These are phyloP conservation scores for Drosophila ananassae DNA, from an alignment of 1,140 invertebrate species.

Conservation along the genomic window DNA sequence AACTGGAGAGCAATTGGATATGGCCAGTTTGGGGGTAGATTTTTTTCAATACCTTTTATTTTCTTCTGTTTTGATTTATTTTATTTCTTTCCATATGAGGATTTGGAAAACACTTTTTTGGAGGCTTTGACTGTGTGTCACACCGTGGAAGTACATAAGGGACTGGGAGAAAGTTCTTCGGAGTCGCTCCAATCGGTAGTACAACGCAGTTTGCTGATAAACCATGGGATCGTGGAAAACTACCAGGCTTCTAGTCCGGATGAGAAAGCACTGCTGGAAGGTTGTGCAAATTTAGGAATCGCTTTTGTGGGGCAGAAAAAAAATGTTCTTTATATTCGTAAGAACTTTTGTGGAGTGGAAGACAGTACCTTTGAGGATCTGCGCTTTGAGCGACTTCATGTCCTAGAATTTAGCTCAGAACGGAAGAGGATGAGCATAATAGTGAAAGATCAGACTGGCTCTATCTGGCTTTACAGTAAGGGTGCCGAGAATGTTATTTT, in stretches of 20 bases:
- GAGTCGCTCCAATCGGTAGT: slow-evolving; percentile 6
- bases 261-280: slow-evolving; percentile 93
- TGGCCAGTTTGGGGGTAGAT: not conserved
- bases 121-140: slow-evolving; percentile 91
- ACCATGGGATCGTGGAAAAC: slow-evolving; percentile 19
- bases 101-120: slow-evolving; percentile 85
- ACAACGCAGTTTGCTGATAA: slow-evolving; percentile 34
- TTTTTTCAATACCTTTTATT: not conserved
- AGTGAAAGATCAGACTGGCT: slow-evolving; percentile 89
- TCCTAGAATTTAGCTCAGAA: slow-evolving; percentile 98
- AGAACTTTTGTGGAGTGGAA: slow-evolving; percentile 48
- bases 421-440: slow-evolving; percentile 97
- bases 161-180: not conserved
- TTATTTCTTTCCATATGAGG: not conserved
- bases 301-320: slow-evolving; percentile 86
- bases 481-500: slow-evolving; percentile 91
- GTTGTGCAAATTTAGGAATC: slow-evolving; percentile 89
- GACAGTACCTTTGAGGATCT: slow-evolving; percentile 50
- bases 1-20: not conserved
- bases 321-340: slow-evolving; percentile 37
- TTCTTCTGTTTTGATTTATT: not conserved
- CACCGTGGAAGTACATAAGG: slow-evolving; percentile 88
- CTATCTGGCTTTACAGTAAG: slow-evolving; percentile 90
- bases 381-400: slow-evolving; percentile 94
- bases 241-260: slow-evolving; percentile 91